Percentiles rank a stretch among this genome's conserved stretches.
These are phyloP conservation scores for Bergia sp. DNA, from an alignment of 92 coral and sea anemone species.

Conservation along the genomic window DNA sequence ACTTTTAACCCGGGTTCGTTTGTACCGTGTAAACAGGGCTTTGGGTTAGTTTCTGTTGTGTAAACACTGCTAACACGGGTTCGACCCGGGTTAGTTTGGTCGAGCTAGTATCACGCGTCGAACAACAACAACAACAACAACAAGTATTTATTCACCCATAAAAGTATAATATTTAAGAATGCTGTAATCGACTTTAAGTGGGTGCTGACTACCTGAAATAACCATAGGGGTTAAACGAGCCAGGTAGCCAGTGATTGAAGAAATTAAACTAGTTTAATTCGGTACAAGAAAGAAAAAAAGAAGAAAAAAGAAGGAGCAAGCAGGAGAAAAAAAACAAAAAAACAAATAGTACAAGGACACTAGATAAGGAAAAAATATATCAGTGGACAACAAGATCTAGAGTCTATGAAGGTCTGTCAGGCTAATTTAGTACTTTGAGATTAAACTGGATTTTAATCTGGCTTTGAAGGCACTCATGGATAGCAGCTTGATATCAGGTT, in stretches of 20 bases:
- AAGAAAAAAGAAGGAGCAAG: constrained; percentile 13
- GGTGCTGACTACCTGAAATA: constrained; percentile 27
- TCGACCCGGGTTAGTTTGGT: too few species aligned
- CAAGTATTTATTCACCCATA: constrained; percentile 16
- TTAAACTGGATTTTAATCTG: too few species aligned
- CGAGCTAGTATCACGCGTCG: too few species aligned
- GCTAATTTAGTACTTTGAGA: constrained; percentile 30
- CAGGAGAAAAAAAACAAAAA: constrained; percentile 7
- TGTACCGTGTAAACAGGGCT: too few species aligned
- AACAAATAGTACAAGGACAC: constrained; percentile 25
- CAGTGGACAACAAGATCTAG: constrained; percentile 28
- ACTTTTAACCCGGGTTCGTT: too few species aligned
- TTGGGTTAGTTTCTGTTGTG: too few species aligned
- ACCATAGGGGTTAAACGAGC: constrained; percentile 26
- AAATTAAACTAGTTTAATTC: constrained; percentile 28
- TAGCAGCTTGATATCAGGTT: constrained; percentile 16
- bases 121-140: too few species aligned
- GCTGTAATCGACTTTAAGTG: not conserved
- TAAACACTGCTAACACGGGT: too few species aligned
- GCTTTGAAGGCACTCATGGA: too few species aligned
- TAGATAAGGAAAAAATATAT: constrained; percentile 28
- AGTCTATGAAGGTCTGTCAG: constrained; percentile 33
- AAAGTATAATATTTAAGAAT: constrained; percentile 1
- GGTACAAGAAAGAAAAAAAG: constrained; percentile 23
- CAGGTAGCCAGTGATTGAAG: constrained; percentile 30